Base-by-base conservation (phyloP, 1,140 invertebrate species). In the Lerema accius region DNA sequence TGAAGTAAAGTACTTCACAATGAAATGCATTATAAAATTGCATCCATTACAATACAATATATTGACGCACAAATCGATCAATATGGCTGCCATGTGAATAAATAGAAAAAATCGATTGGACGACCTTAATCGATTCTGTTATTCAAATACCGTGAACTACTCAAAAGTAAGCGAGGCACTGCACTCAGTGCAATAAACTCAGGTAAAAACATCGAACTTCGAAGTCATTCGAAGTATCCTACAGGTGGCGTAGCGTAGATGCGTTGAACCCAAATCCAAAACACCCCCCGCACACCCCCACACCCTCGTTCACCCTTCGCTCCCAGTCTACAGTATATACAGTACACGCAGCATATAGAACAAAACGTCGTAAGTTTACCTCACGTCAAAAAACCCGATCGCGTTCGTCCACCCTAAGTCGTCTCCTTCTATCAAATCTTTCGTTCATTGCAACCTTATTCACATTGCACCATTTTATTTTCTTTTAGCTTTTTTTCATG, bases 201-300 rank as follows among this genome's bases (percentile, higher is more conserved):
- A 60, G 58, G 58, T 60, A 60, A 60, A 60, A 60, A 58, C 53
- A 37, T 55, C 19, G 19, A 23, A n/a, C 5, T 56, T 42, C 45
- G 37, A 28, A 50, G 67, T 64, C 26, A 32, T 56, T 40, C 43
- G 35, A 26, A 50, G 67, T 64, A 71, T 66, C 62, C 78, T 73
- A 82, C 83, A 86, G 83, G 81, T 86, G 80, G 74, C 75, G 67
- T 45, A 61, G 65, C 45, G 61, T 16, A 60, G 67, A 82, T 78
- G 74, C 82, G 72, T 80, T 84, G 81, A 86, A 86, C 81, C 69
- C 75, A 45, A 62, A 63, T 73, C 69, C 62, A 75, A 83, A 82
- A 77, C 73, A 78, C 70, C 71, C 74, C 74, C 76, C 73, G 64
- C 69, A 16, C 17, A 39, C 60, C 49, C 63, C 19, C 71, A 64